phyloP scores from a whole-genome alignment of 2,113 vertebrate genomes.

The Isurus oxyrinchus region DNA sequence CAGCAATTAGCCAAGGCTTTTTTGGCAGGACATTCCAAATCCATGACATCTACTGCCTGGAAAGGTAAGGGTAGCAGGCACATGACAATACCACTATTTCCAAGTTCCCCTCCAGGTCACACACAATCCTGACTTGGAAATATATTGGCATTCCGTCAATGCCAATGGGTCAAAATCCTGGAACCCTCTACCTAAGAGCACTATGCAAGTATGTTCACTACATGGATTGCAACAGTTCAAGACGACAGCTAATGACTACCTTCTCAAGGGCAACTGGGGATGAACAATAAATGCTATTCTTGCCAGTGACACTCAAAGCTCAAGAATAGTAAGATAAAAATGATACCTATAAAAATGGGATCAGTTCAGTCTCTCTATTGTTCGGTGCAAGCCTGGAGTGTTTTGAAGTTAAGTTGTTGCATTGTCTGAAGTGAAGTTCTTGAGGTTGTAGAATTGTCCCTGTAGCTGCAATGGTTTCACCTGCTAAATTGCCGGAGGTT shows the following conservation, averaged over 20 bases:
- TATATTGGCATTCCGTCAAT: not conserved
- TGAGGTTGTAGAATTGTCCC: too few relatives aligned
- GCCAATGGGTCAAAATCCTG: not conserved
- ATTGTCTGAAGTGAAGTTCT: too few relatives aligned
- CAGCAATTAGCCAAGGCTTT: too few relatives aligned
- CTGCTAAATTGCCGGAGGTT: too few relatives aligned
- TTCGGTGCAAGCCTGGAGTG: too few relatives aligned
- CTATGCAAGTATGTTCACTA: not conserved
- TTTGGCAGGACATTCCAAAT: too few relatives aligned
- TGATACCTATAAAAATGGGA: too few relatives aligned
- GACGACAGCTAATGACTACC: not conserved
- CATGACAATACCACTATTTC: not conserved
- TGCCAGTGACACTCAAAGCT: not conserved
- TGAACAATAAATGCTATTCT: not conserved
- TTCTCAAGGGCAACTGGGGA: not conserved
- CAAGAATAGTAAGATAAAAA: not conserved
- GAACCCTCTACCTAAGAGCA: not conserved
- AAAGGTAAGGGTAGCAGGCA: not conserved
- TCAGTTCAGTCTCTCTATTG: too few relatives aligned
- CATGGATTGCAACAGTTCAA: not conserved
- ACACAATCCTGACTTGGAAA: not conserved
- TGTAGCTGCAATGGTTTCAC: too few relatives aligned
- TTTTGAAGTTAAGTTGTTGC: too few relatives aligned
- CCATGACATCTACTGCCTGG: too few relatives aligned
- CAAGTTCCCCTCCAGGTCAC: not conserved